These are phyloP conservation scores for Heliconius charithonia DNA, from an alignment of 2,888 invertebrate genomes.

Conservation along the genomic window DNA sequence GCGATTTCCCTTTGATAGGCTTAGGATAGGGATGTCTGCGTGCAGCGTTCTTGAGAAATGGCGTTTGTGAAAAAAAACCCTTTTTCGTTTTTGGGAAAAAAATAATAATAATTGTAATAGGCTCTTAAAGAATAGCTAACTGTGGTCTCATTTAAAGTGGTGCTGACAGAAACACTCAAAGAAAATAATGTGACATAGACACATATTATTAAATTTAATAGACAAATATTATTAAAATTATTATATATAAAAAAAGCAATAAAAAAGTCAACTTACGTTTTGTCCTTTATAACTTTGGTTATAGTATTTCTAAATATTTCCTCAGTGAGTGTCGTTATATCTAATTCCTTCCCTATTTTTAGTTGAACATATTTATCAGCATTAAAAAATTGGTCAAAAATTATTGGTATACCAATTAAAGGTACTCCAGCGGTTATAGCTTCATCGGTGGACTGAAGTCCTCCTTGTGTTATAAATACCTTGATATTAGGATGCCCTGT, in stretches of 20 bases:
- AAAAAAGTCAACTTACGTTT: conserved; percentile 47
- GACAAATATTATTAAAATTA: too few species aligned
- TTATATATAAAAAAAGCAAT: not conserved
- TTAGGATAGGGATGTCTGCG: too few species aligned
- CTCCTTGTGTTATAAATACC: conserved; percentile 69
- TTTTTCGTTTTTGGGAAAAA: too few species aligned
- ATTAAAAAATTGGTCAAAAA: conserved; percentile 69
- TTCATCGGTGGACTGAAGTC: conserved; percentile 71
- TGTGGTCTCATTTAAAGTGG: too few species aligned
- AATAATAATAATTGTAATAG: too few species aligned
- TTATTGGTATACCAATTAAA: conserved; percentile 66
- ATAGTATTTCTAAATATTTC: conserved; percentile 52
- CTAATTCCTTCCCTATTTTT: conserved; percentile 59
- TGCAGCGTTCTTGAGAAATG: too few species aligned
- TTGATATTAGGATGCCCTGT: conserved; percentile 71
- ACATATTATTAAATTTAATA: too few species aligned
- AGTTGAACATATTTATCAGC: conserved; percentile 55
- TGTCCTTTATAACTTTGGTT: conserved; percentile 47
- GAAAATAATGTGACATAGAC: too few species aligned
- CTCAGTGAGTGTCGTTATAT: conserved; percentile 53
- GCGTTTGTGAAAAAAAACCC: too few species aligned
- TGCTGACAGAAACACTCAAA: too few species aligned
- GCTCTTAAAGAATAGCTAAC: too few species aligned
- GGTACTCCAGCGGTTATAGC: conserved; percentile 66
- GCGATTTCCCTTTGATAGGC: too few species aligned